A percentile compares a stretch with the other conserved stretches of the same genome.
Evolutionary conservation across 2,797 vertebrate genomes (phyloP).

Genomic region (Nyctibius grandis): DNA sequence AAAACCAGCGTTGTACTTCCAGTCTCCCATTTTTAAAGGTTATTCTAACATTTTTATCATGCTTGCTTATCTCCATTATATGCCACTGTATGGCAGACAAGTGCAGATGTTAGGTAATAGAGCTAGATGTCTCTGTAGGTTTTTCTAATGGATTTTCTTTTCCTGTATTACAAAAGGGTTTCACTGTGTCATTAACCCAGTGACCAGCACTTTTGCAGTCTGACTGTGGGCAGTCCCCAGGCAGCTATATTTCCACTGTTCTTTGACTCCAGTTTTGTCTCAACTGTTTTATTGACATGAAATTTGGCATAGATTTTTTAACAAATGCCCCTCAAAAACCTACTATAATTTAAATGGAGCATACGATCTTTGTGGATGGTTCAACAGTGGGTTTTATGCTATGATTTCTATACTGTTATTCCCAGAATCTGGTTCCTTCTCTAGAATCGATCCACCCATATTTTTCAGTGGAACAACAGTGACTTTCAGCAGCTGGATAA

Average conservation of each 20-base stretch:
- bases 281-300: background rate
- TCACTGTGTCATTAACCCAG: slow-evolving; percentile 27
- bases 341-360: background rate
- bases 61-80: background rate
- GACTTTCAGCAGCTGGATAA: background rate
- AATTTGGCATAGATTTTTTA: background rate
- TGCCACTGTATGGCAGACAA: background rate
- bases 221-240: background rate
- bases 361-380: background rate
- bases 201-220: slow-evolving; percentile 9
- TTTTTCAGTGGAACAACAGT: background rate
- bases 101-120: slow-evolving; percentile 19
- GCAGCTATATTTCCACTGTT: background rate
- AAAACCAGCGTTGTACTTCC: slow-evolving; percentile 32
- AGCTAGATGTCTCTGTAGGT: slow-evolving; percentile 35
- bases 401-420: background rate
- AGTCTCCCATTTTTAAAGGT: background rate
- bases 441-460: background rate
- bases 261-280: background rate
- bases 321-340: background rate
- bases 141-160: slow-evolving; percentile 34
- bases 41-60: slow-evolving; percentile 13
- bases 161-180: background rate
- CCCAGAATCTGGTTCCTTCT: background rate
- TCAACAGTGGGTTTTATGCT: background rate